A percentile compares a stretch with the other conserved stretches of the same genome.
phyloP scores from a whole-genome alignment of 2,888 invertebrate genomes.

The Limnephilus lunatus region DNA sequence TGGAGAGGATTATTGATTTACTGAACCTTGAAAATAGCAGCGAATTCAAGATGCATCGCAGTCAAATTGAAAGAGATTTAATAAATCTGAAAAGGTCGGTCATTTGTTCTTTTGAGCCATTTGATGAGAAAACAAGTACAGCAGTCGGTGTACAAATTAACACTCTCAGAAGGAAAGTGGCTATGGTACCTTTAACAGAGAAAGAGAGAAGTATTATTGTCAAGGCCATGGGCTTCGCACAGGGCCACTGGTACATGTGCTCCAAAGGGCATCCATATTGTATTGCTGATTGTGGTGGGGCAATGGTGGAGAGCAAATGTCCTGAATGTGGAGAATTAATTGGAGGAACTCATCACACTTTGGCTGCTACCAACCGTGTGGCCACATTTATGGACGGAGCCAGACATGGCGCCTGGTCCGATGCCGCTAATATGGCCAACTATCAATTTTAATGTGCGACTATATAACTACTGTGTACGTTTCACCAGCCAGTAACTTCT shows the following conservation, averaged over 20 bases:
- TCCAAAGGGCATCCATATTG: constrained; percentile 83
- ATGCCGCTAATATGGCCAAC: not conserved
- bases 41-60: not conserved
- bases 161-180: not conserved
- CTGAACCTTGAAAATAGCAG: not conserved
- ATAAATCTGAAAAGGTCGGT: not conserved
- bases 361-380: constrained; percentile 73
- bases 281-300: constrained; percentile 83
- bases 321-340: constrained; percentile 78
- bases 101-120: constrained; percentile 20
- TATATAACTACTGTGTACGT: not conserved
- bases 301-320: constrained; percentile 76
- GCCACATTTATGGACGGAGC: constrained; percentile 78
- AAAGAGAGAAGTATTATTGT: constrained; percentile 77
- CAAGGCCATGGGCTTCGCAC: constrained; percentile 76
- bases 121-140: not conserved
- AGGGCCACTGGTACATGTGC: constrained; percentile 85
- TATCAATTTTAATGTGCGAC: not conserved
- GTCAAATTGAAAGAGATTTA: not conserved
- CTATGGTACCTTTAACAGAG: constrained; percentile 68
- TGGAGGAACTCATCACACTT: constrained; percentile 76
- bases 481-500: not conserved
- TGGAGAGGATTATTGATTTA: not conserved
- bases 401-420: constrained; percentile 74
- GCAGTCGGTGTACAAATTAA: not conserved